These are phyloP conservation scores for Crematogaster levior DNA, from an alignment of 2,888 invertebrate species.

Conservation along the genomic window DNA sequence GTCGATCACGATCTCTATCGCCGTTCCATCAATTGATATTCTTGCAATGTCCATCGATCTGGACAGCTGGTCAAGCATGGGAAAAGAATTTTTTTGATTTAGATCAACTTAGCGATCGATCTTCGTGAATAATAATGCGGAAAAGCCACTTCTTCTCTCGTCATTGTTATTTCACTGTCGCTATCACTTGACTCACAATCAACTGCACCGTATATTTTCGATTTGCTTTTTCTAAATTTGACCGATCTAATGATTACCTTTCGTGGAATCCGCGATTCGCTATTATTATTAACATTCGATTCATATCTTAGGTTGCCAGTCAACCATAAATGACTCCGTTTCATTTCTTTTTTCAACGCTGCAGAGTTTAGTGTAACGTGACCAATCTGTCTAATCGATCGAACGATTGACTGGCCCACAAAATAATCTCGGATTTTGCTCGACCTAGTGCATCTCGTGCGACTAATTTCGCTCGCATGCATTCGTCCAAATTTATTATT, in stretches of 20 bases:
- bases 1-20: slow-evolving; percentile 69
- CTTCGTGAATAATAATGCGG: slow-evolving; percentile 23
- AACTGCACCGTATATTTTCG: not conserved
- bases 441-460: too few relatives aligned
- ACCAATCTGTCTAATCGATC: not conserved
- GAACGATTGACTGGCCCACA: not conserved
- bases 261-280: not conserved
- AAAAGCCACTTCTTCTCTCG: not conserved
- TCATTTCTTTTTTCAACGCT: not conserved
- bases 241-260: not conserved
- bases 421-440: not conserved
- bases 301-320: not conserved
- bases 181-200: not conserved
- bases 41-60: slow-evolving; percentile 54
- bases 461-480: not conserved
- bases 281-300: not conserved
- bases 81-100: slow-evolving; percentile 70
- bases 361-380: not conserved
- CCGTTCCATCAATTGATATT: slow-evolving; percentile 70
- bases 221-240: not conserved
- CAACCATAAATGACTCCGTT: not conserved
- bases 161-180: not conserved
- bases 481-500: not conserved
- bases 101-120: slow-evolving; percentile 54
- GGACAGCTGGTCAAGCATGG: slow-evolving; percentile 68